These are phyloP conservation scores for Falco peregrinus DNA, from an alignment of 2,797 vertebrate species.

Conservation along the genomic window DNA sequence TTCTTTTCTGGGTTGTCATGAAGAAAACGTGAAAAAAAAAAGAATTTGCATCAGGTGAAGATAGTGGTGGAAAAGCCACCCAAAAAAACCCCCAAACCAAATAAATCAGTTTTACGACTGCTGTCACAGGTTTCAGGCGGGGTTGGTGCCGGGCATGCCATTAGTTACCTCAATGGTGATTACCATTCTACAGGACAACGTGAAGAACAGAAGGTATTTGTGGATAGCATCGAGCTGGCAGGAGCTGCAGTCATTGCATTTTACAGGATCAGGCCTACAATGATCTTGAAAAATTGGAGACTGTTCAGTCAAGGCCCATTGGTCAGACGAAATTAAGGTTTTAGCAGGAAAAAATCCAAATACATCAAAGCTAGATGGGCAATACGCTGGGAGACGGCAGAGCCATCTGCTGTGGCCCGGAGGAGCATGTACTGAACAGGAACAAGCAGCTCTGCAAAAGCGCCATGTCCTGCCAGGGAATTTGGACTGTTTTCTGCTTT, in stretches of 20 bases:
- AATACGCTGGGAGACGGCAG: neutral
- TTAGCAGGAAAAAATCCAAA: neutral
- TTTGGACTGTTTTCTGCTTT: neutral
- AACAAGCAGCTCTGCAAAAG: neutral
- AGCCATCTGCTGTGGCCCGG: neutral
- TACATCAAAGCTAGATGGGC: neutral
- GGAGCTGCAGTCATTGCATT: neutral
- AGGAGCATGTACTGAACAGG: neutral
- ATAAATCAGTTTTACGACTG: neutral
- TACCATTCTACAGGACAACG: neutral
- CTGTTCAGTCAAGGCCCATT: neutral
- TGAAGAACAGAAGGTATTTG: neutral
- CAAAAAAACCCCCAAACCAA: neutral
- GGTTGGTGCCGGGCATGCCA: neutral
- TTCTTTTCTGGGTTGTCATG: neutral
- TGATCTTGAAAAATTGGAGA: neutral
- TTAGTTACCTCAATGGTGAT: neutral
- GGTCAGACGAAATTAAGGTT: neutral
- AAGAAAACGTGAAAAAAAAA: neutral
- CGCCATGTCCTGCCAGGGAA: neutral
- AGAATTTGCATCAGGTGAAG: neutral
- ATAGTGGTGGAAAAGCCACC: neutral
- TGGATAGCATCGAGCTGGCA: neutral
- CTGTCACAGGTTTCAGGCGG: neutral
- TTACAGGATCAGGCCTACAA: neutral